Evolutionary conservation across 2,797 vertebrate species (phyloP), one percentile per base, ranked within the genome.

Genomic region (Scleropages formosus): DNA sequence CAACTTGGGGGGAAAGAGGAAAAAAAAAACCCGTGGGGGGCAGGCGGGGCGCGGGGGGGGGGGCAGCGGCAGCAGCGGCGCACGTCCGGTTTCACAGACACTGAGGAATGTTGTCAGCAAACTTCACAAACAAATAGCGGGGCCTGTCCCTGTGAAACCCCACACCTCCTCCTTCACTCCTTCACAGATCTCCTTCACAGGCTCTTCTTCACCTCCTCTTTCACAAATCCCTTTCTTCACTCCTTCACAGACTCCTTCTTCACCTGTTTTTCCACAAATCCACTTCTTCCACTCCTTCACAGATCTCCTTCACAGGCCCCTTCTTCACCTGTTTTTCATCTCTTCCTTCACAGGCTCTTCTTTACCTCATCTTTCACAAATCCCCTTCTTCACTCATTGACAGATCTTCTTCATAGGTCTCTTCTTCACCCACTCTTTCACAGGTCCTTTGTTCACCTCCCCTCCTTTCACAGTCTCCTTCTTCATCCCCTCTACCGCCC

Each of bases 41-140:
- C n/a, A n/a, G n/a, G 16, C 26, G 68, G 75, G 73, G 80, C 82
- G 72, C 6, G 6, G 39, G 31, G 77, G 83, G 79, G 79, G 63
- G 81, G 82, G 84, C 62, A 84, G 85, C n/a, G n/a, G n/a, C n/a
- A n/a, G n/a, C n/a, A n/a, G n/a, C n/a, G n/a, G n/a, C n/a, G n/a
- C n/a, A 86, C 81, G 84, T 87, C 82, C 64, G 74, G 79, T 80
- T 83, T 83, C 75, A 78, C 80, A 85, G 81, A 77, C 60, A 77
- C 78, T 78, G 77, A 79, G 78, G 81, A 88, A 88, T 86, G 86
- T 84, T 84, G 80, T 80, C 77, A 84, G 78, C 74, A 75, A 82
- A 81, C 73, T 81, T 82, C 84, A 82, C 76, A 81, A 82, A 87
- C 78, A 78, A 82, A 85, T 81, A 82, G 47, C 44, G 73, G 74